Base-by-base conservation (phyloP, 2,797 vertebrate species). In the Chloroceryle inda region DNA sequence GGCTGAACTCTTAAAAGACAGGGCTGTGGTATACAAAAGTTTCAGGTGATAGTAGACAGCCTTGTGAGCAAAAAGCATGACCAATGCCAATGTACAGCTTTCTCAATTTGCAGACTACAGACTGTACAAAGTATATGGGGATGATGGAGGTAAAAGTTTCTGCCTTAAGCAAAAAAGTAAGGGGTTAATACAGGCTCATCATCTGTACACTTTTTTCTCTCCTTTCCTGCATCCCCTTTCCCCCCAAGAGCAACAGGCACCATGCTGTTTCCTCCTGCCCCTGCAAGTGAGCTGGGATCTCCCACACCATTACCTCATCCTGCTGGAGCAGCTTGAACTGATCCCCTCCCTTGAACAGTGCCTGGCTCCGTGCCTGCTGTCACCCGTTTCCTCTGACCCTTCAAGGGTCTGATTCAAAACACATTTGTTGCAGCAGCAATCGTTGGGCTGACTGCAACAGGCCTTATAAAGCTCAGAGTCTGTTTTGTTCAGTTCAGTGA, bases 231-330 rank as follows among this genome's bases (percentile, higher is more conserved):
- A 26, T 35, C 9, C 23, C 12, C 21, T 18, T 38, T 66, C 44
- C 45, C 27, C 66, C 24, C 0, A 2, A 40, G 12, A 85, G 42
- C 72, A 92, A 61, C 42, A 79, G 42, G 35, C 62, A 49, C 35
- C 56, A 31, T 19, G 27, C 33, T 1, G 7, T 55, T 77, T 81
- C 58, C 59, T 89, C 42, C 42, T 42, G 72, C 53, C 45, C 13
- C n/a, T 83, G 45, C 26, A 64, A 82, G 12, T 0, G 2, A 62
- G 77, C 83, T 59, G 86, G 81, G 81, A 82, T 89, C 84, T 92
- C 92, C 81, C 91, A 87, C 1, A 0, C 78, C 74, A 77, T 85
- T 72, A 85, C 61, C 87, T 95, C 86, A 75, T 84, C 69, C 88
- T 26, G 6, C 18, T 0, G 0, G 37, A 62, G 42, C 0, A 0